These are phyloP conservation scores for Nerophis lumbriciformis DNA, from an alignment of 2,113 vertebrate species.

Conservation along the genomic window DNA sequence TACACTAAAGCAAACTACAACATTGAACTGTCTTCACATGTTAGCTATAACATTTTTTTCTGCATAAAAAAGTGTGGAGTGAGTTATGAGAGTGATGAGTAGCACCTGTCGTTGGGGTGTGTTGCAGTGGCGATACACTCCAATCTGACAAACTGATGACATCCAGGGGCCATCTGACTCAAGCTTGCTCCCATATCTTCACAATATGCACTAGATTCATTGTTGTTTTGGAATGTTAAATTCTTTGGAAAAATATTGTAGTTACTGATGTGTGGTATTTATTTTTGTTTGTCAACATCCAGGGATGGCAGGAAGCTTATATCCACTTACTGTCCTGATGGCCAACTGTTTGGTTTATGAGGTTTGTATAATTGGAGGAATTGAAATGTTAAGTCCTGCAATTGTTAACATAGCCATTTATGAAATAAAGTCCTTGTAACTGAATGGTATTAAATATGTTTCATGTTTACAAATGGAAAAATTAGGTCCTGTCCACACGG, in stretches of 20 bases:
- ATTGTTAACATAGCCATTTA: not conserved
- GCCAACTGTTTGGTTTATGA: conserved; percentile 45
- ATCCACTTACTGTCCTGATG: conserved; percentile 54
- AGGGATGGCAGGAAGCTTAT: conserved; percentile 20
- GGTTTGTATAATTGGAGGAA: conserved; percentile 25
- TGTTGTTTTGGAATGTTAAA: no score
- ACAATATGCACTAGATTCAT: no score
- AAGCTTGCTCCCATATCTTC: not conserved
- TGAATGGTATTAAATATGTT: not conserved
- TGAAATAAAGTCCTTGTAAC: not conserved
- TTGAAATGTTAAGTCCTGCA: not conserved
- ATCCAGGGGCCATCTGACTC: conserved; percentile 71
- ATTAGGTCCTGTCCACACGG: not conserved
- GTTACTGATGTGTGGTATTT: not conserved
- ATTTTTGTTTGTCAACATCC: not conserved
- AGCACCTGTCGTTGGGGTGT: conserved; percentile 56
- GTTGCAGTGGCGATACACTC: conserved; percentile 52
- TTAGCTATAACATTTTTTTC: no score
- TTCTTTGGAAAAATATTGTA: not conserved
- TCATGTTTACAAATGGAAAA: not conserved
- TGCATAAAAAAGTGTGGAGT: not conserved
- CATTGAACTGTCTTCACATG: no score
- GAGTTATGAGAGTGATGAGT: conserved; percentile 64
- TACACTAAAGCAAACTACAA: no score
- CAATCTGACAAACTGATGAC: conserved; percentile 56